phyloP scores from a whole-genome alignment of 2,888 invertebrate genomes.

The Cataglyphis rosenhaueri region DNA sequence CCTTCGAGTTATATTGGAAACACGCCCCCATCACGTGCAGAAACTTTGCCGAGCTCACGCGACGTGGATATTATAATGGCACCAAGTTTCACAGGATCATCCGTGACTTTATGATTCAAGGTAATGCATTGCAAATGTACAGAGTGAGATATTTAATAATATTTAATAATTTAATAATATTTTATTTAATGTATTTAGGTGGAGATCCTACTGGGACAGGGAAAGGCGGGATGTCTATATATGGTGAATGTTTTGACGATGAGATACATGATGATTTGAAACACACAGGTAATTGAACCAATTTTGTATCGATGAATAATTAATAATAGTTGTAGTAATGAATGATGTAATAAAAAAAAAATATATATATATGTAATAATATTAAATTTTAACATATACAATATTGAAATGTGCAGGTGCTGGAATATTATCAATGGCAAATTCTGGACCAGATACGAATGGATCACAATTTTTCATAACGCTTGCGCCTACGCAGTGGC shows the following conservation, averaged over 20 bases:
- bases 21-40: constrained; percentile 99
- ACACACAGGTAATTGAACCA: constrained; percentile 91
- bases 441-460: constrained; percentile 98
- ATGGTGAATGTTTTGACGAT: constrained; percentile 97
- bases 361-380: not conserved
- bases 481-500: constrained; percentile 98
- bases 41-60: constrained; percentile 97
- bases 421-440: constrained; percentile 97
- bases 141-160: not conserved
- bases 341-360: not conserved
- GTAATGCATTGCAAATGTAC: constrained; percentile 71
- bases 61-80: constrained; percentile 98
- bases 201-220: constrained; percentile 99
- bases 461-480: constrained; percentile 99
- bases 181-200: constrained; percentile 82
- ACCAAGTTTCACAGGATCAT: constrained; percentile 99
- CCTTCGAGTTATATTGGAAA: constrained; percentile 98
- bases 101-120: constrained; percentile 96
- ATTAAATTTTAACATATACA: not conserved
- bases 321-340: not conserved
- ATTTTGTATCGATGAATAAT: not conserved
- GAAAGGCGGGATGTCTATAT: constrained; percentile 98
- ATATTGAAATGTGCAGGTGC: constrained; percentile 86
- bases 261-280: constrained; percentile 97
- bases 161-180: constrained; percentile 18